Evolutionary conservation across 2,888 invertebrate species (phyloP), one percentile per base, ranked within the genome.

Genomic region (Sesia apiformis): DNA sequence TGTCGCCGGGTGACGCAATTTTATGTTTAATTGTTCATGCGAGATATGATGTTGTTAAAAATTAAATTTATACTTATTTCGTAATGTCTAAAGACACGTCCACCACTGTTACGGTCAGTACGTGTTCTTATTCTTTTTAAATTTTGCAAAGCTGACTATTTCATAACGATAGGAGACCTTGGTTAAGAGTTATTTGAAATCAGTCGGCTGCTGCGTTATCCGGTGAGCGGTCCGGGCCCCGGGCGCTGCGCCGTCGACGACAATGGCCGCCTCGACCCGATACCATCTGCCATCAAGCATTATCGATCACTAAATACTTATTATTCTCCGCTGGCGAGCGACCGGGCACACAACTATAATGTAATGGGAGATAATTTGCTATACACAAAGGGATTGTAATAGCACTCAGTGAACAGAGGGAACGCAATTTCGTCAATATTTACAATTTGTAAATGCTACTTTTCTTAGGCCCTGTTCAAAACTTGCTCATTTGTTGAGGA

Each of bases 101-200:
- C 60, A 56, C 51, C 40, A 53, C 54, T 67, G 69, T 74, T 71
- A 69, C 73, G 69, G 66, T 60, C 62, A 60, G 63, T 70, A 76
- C 76, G 75, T 79, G 74, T 65, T 72, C 23, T 71, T 72, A 78
- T 78, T 80, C 81, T 80, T 74, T 79, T 76, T 73, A 72, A 69
- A 76, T 80, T 57, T 58, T 58, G 58, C 66, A 72, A 71, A 74
- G 63, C 64, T 72, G 70, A 63, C 70, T 71, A 70, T 81, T 79
- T 78, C 71, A 67, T 70, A 74, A 80, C 55, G 49, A 61, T 58
- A 39, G 39, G 46, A 53, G 65, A 65, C 78, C 78, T 80, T 81
- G 78, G 56, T 43, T 60, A 58, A 62, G 60, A 50, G 50, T 39
- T 50, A 8, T 50, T 23, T 50, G 50, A 50, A 50, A 50, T 50